Conservation (phyloP, 2,797 vertebrate genomes). For the Natrix natrix region DNA sequence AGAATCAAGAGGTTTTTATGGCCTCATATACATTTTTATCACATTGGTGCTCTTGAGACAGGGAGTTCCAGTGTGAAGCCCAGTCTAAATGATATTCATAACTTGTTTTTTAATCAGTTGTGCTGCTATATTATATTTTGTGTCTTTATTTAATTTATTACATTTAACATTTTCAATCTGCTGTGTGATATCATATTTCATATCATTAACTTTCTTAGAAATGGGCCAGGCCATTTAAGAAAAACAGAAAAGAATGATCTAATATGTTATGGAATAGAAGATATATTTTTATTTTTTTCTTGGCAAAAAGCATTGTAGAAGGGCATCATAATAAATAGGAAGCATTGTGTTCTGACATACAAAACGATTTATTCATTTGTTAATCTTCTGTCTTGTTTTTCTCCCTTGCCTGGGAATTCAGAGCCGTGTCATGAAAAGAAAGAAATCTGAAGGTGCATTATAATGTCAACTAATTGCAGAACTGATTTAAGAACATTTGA, state of each 20-base stretch:
- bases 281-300: conserved; percentile 6
- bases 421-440: background rate
- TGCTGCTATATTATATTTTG: background rate
- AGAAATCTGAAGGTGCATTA: background rate
- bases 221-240: background rate
- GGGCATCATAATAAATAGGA: background rate
- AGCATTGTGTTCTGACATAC: background rate
- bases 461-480: background rate
- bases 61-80: background rate
- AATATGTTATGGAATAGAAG: background rate
- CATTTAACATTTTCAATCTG: background rate
- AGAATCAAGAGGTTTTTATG: background rate
- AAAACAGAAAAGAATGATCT: background rate
- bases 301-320: background rate
- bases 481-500: background rate
- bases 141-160: background rate
- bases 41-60: background rate
- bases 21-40: background rate
- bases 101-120: background rate
- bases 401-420: background rate
- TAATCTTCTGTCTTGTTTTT: background rate
- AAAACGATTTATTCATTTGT: background rate
- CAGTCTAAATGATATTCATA: background rate
- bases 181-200: background rate
- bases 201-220: background rate